Evolutionary conservation across 2,113 vertebrate genomes (phyloP).

Genomic region (Gallinago undulata): DNA sequence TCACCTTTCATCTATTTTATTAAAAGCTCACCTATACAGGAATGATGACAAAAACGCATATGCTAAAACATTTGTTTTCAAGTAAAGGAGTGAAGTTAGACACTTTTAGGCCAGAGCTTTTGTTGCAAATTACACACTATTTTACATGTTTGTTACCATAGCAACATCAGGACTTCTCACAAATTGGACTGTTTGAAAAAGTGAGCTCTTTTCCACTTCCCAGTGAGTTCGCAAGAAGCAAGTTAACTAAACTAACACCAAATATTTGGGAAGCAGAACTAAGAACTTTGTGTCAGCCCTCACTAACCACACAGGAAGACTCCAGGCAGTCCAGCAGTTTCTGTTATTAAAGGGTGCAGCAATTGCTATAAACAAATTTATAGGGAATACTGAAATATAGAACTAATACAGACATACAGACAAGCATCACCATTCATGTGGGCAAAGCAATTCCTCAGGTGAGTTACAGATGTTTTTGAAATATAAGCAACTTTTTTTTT

Average conservation of each 20-base stretch:
- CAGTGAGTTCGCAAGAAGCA: not conserved
- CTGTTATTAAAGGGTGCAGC: not conserved
- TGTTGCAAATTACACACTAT: not conserved
- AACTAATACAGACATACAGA: not conserved
- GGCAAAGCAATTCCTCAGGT: not conserved
- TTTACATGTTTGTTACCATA: not conserved
- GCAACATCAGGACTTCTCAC: not conserved
- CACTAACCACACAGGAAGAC: not conserved
- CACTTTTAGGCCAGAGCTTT: not conserved
- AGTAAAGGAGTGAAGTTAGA: not conserved
- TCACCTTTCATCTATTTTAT: not conserved
- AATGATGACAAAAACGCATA: not conserved
- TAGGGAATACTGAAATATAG: not conserved
- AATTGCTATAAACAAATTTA: not conserved
- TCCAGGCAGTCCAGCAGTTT: not conserved
- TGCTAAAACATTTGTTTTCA: not conserved
- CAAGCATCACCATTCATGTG: not conserved
- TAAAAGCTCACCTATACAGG: not conserved
- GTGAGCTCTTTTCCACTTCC: not conserved
- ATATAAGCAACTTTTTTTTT: not conserved
- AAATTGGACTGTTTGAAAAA: not conserved
- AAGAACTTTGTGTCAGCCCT: not conserved
- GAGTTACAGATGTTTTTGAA: not conserved
- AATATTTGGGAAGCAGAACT: not conserved
- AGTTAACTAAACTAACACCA: not conserved